A percentile compares a stretch with the other conserved stretches of the same genome.
Evolutionary conservation across 2,113 vertebrate genomes (phyloP).

Genomic region (Poecile atricapillus): DNA sequence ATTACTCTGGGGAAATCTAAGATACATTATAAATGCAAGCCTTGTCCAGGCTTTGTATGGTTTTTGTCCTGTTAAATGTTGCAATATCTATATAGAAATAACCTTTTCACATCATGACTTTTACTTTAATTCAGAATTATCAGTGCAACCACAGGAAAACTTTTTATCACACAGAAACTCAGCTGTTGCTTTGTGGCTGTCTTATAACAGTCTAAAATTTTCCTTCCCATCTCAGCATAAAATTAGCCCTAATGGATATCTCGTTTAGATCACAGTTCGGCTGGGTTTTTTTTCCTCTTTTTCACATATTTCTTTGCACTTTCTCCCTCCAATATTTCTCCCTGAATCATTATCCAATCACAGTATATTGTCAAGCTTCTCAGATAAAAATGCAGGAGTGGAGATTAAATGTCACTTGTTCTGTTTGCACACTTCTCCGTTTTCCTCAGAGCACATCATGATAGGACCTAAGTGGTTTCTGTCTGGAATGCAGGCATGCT

Average conservation of each 20-base stretch:
- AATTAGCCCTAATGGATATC: not conserved
- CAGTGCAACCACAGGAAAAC: not conserved
- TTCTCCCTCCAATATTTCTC: not conserved
- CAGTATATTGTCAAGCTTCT: not conserved
- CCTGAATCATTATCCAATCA: not conserved
- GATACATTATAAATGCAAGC: not conserved
- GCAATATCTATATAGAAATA: not conserved
- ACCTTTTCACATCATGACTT: not conserved
- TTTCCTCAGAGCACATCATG: not conserved
- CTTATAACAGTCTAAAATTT: not conserved
- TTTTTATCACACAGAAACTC: not conserved
- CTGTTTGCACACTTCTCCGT: not conserved
- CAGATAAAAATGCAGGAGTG: not conserved
- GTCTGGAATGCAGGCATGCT: not conserved
- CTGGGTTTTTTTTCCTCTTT: not conserved
- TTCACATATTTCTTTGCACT: not conserved
- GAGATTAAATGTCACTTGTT: not conserved
- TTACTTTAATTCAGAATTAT: not conserved
- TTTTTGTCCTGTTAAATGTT: not conserved
- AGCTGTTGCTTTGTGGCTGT: not conserved
- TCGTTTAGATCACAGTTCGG: not conserved
- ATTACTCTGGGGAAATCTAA: not conserved
- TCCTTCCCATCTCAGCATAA: not conserved
- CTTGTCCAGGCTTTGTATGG: not conserved
- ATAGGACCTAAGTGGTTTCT: not conserved